A percentile compares a stretch with the other conserved stretches of the same genome.
phyloP scores from a whole-genome alignment of 2,888 invertebrate genomes.

The Loripinus fragilis region DNA sequence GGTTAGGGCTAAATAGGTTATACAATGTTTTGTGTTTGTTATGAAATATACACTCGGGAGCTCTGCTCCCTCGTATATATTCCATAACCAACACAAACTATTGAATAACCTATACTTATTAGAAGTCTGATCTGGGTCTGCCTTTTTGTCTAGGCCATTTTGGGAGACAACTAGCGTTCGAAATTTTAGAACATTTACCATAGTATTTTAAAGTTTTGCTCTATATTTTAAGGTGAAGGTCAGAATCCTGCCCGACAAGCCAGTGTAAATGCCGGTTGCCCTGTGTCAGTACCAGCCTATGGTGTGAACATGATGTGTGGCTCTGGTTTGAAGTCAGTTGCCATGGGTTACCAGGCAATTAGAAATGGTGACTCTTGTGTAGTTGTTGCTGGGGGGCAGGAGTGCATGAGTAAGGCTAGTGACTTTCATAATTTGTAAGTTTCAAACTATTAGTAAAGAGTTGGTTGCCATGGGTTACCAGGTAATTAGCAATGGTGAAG shows the following conservation, averaged over 20 bases:
- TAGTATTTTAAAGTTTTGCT: no score
- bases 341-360: conserved; percentile 88
- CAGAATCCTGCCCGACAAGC: conserved; percentile 94
- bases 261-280: conserved; percentile 89
- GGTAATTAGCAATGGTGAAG: conserved; percentile 88
- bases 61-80: no score
- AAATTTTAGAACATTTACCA: no score
- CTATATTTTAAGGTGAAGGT: conserved; percentile 87
- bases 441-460: no score
- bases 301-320: conserved; percentile 92
- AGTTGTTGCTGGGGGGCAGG: conserved; percentile 92
- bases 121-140: no score
- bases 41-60: no score
- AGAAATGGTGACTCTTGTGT: conserved; percentile 87
- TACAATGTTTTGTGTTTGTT: no score
- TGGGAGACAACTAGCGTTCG: no score
- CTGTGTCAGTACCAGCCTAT: conserved; percentile 88
- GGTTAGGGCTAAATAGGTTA: no score
- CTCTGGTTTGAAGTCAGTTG: conserved; percentile 89
- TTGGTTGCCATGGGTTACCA: conserved; percentile 88
- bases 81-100: no score
- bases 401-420: conserved; percentile 89
- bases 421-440: background rate
- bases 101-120: no score
- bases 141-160: no score